phyloP scores from a whole-genome alignment of 1,140 invertebrate species.

The Caenorhabditis briggsae region DNA sequence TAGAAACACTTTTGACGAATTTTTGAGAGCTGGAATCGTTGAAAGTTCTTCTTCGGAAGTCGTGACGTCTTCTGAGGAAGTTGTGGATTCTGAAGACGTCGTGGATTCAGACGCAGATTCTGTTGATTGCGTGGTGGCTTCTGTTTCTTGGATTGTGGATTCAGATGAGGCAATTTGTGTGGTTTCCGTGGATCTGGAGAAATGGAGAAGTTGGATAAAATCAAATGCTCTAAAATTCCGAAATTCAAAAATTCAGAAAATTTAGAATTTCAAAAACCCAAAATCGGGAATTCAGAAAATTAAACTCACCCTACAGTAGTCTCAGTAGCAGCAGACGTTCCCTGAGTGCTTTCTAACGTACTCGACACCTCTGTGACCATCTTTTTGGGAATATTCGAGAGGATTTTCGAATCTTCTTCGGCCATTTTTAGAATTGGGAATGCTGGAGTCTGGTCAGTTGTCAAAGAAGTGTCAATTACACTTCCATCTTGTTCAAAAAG shows the following conservation, averaged over 20 bases:
- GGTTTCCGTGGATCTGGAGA: not conserved
- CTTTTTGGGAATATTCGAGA: not conserved
- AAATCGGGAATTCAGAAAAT: not conserved
- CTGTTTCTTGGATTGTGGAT: not conserved
- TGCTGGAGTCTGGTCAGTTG: constrained; percentile 6
- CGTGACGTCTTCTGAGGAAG: not conserved
- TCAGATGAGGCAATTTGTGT: not conserved
- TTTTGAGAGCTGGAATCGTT: constrained; percentile 6
- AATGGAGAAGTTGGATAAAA: too few species aligned
- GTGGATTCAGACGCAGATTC: not conserved
- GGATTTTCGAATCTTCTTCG: constrained; percentile 39
- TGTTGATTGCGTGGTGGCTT: not conserved
- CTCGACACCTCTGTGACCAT: not conserved
- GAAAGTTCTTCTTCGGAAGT: constrained; percentile 5
- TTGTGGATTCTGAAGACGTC: not conserved
- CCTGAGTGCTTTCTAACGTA: not conserved
- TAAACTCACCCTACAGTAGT: not conserved
- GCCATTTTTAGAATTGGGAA: constrained; percentile 44
- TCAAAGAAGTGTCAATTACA: constrained; percentile 22
- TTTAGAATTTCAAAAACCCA: too few species aligned
- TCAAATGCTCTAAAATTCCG: too few species aligned
- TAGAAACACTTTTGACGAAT: constrained; percentile 38
- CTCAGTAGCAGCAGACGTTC: not conserved
- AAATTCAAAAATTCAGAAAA: too few species aligned
- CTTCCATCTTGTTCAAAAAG: constrained; percentile 48